Conservation (phyloP, 2,797 vertebrate species). For the Benthosema pterotum region DNA sequence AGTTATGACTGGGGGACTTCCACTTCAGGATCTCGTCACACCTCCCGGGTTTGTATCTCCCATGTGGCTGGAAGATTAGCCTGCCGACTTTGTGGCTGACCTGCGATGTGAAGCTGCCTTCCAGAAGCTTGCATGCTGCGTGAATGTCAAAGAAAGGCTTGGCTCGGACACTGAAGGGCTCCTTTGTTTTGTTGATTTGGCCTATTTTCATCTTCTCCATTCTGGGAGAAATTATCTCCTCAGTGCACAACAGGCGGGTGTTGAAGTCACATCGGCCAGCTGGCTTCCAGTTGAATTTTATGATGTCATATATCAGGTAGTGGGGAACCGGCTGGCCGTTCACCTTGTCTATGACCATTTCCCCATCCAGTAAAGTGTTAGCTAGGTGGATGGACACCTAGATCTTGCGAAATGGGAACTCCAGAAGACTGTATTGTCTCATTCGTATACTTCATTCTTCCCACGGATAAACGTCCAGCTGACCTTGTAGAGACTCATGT, state of each 20-base stretch:
- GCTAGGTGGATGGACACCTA: too few relatives aligned
- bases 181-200: conserved; percentile 94
- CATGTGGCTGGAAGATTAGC: conserved; percentile 95
- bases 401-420: too few relatives aligned
- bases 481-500: too few relatives aligned
- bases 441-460: too few relatives aligned
- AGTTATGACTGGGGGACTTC: conserved; percentile 98
- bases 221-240: conserved; percentile 94
- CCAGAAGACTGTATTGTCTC: too few relatives aligned
- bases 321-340: conserved; percentile 95
- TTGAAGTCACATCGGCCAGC: conserved; percentile 97
- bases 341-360: conserved; percentile 99
- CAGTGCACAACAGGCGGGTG: conserved; percentile 91
- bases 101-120: conserved; percentile 96
- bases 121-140: conserved; percentile 92
- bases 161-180: conserved; percentile 93
- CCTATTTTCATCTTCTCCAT: conserved; percentile 95
- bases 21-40: conserved; percentile 99
- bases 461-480: too few relatives aligned
- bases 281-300: conserved; percentile 94
- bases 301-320: conserved; percentile 99
- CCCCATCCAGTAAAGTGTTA: too few relatives aligned
- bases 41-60: conserved; percentile 93
- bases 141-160: conserved; percentile 97
- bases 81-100: conserved; percentile 98